These are phyloP conservation scores for Schrankia costaestrigalis DNA, from an alignment of 2,888 invertebrate species.

Conservation along the genomic window DNA sequence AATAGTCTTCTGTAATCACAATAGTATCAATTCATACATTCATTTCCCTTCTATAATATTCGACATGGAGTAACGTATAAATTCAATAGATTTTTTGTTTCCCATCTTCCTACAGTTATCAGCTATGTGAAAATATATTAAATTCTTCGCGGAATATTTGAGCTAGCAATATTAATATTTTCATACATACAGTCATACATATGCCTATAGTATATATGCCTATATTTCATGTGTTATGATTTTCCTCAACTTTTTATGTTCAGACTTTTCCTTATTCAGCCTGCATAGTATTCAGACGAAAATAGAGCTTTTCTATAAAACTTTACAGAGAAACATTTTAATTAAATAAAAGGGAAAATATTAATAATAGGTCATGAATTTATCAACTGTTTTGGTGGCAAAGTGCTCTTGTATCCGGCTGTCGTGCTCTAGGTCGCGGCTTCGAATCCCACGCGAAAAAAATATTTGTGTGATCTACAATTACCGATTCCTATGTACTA, in stretches of 20 bases:
- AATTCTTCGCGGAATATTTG: slow-evolving; percentile 21
- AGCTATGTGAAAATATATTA: slow-evolving; percentile 27
- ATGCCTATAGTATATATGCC: too few species aligned
- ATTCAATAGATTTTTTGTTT: slow-evolving; percentile 23
- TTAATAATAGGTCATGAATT: too few species aligned
- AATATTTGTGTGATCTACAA: too few species aligned
- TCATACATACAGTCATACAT: slow-evolving; percentile 10
- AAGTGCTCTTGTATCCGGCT: too few species aligned
- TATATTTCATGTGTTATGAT: slow-evolving; percentile 16
- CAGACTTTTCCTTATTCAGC: slow-evolving; percentile 3
- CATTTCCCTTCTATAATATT: slow-evolving; percentile 1
- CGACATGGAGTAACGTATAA: not conserved
- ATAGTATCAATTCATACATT: too few species aligned
- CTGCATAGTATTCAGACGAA: not conserved
- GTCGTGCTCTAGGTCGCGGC: too few species aligned
- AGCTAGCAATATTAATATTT: slow-evolving; percentile 25
- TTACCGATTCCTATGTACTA: too few species aligned
- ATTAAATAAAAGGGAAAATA: too few species aligned
- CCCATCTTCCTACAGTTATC: slow-evolving; percentile 18
- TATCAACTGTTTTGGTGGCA: too few species aligned
- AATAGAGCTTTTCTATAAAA: not conserved
- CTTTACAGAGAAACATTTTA: not conserved
- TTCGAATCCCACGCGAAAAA: too few species aligned
- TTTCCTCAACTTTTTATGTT: slow-evolving; percentile 16
- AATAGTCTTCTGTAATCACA: too few species aligned